Conservation (phyloP, 1,140 invertebrate genomes). For the Pectinophora gossypiella region DNA sequence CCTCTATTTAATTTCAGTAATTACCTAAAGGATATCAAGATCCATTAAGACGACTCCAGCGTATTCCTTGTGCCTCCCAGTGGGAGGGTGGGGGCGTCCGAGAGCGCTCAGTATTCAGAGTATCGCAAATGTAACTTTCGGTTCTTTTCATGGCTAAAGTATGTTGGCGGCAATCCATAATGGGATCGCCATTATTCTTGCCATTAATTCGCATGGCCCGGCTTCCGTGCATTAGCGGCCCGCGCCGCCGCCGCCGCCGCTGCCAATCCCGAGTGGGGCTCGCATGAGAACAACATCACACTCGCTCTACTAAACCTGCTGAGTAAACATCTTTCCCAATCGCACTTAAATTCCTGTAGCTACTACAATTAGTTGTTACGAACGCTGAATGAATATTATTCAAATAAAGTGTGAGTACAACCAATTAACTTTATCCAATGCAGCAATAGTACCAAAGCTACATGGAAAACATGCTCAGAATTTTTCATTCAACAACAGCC, state of each 20-base stretch:
- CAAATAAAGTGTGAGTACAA: no score
- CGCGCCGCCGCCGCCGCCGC: slow-evolving; percentile 41
- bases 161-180: slow-evolving; percentile 76
- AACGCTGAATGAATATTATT: no score
- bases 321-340: no score
- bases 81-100: slow-evolving; percentile 36
- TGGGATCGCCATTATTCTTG: slow-evolving; percentile 75
- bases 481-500: no score
- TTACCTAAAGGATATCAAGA: slow-evolving; percentile 18
- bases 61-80: slow-evolving; percentile 30
- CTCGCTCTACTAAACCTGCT: no score
- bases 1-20: slow-evolving; percentile 19
- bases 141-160: slow-evolving; percentile 75
- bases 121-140: slow-evolving; percentile 76
- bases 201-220: slow-evolving; percentile 72
- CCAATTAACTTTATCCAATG: no score
- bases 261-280: slow-evolving; percentile 60
- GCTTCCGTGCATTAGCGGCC: slow-evolving; percentile 72
- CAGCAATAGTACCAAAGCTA: no score
- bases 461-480: no score
- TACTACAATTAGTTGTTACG: no score
- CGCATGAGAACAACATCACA: no score
- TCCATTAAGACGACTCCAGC: slow-evolving; percentile 34
- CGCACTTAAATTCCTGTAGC: no score
- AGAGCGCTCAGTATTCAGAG: slow-evolving; percentile 71